Conservation (phyloP, 1,140 invertebrate genomes). For the Mesaphorura yosii region DNA sequence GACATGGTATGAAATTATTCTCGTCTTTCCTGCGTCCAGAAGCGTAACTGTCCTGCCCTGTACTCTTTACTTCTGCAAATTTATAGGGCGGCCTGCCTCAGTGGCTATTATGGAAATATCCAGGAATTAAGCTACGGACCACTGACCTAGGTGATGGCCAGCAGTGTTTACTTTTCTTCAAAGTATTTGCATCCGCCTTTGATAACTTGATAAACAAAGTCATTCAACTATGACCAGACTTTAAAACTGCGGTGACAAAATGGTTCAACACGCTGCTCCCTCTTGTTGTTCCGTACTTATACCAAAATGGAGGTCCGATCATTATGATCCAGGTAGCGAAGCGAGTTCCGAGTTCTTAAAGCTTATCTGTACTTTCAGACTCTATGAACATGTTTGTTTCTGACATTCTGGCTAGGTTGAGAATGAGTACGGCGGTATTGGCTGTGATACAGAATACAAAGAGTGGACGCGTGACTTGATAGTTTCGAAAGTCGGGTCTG, state of each 20-base stretch:
- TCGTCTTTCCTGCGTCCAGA: too few relatives aligned
- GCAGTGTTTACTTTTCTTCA: too few relatives aligned
- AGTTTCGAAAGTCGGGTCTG: conserved; percentile 45
- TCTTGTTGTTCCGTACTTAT: conserved; percentile 46
- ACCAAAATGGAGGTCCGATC: conserved; percentile 65
- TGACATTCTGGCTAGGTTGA: too few relatives aligned
- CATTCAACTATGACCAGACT: too few relatives aligned
- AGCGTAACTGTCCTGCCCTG: too few relatives aligned
- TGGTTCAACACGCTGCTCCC: conserved; percentile 51
- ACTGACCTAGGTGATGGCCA: conserved; percentile 51
- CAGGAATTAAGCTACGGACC: conserved; percentile 54
- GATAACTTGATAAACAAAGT: too few relatives aligned
- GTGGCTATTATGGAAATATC: conserved; percentile 60
- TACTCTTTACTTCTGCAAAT: too few relatives aligned
- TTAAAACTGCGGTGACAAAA: conserved; percentile 46
- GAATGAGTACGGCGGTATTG: conserved; percentile 81
- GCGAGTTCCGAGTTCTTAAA: too few relatives aligned
- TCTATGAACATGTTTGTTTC: too few relatives aligned
- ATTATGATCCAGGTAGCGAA: conserved; percentile 66
- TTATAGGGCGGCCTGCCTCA: conserved; percentile 75
- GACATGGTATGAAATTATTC: too few relatives aligned
- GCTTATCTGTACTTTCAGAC: too few relatives aligned
- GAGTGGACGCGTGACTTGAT: conserved; percentile 48
- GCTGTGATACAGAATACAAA: conserved; percentile 60
- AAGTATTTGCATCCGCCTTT: too few relatives aligned